Base-by-base conservation (phyloP, 2,113 vertebrate genomes). In the Propithecus coquereli region DNA sequence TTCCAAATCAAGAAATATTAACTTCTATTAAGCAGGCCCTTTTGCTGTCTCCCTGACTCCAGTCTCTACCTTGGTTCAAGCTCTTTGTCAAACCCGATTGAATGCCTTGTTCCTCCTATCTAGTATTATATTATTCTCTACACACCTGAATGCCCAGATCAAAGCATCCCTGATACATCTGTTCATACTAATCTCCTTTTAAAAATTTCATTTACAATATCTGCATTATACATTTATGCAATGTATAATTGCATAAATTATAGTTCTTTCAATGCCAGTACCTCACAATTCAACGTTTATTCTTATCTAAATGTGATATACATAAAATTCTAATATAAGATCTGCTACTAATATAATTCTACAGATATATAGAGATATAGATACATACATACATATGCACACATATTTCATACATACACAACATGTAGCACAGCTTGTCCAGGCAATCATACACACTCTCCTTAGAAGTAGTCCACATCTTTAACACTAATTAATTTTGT, bases 401-500 rank as follows among this genome's bases (percentile, higher is more conserved):
- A 71, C 9, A 54, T 37, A 30, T 17, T 70, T 65, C 43, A 47
- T 37, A 14, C 40, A 40, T 2, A 70, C 3, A 93, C 2, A 43
- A 43, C 1, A 4, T 6, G 1, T n/a, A 52, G 20, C 50, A 25
- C 25, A 76, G 10, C 37, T 90, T 71, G n/a, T 43, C 47, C 2
- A 68, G 7, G 37, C 76, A 85, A 61, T 74, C 47, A 32, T 5
- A n/a, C 30, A 30, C 76, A 59, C 2, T 65, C n/a, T 95, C 65
- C 22, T 73, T 83, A 66, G 52, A 77, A 68, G 34, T 3, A 61
- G 13, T 57, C 17, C 34, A 87, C 43, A 54, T 47, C 34, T 86
- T 80, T 90, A 83, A 86, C 71, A 63, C 17, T 80, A 57, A 84
- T 80, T 92, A 70, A 87, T 90, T 96, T 92, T 81, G 17, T 45